Conservation (phyloP, 2,797 vertebrate species). For the Molossus molossus region DNA sequence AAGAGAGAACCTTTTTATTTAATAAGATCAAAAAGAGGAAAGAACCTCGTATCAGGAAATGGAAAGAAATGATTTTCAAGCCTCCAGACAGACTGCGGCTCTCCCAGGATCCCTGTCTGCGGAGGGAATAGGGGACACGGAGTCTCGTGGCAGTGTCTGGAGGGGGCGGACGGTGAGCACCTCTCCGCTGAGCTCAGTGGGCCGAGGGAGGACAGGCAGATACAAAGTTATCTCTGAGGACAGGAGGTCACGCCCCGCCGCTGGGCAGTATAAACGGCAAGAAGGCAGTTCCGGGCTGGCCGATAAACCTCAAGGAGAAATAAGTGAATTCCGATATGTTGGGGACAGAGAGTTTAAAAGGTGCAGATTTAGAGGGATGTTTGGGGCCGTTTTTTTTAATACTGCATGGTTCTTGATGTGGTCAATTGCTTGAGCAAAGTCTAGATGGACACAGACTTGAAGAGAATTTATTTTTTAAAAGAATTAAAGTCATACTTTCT, state of each 20-base stretch:
- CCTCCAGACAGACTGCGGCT: background rate
- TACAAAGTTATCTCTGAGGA: fast-evolving
- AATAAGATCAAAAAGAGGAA: background rate
- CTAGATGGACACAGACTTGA: background rate
- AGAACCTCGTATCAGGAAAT: background rate
- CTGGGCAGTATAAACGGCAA: fast-evolving
- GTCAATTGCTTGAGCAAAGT: background rate
- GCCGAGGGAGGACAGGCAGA: background rate
- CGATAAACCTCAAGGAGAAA: fast-evolving
- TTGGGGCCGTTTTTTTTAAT: too few relatives aligned
- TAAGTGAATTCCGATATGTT: fast-evolving
- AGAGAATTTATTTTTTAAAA: background rate
- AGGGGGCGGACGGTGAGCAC: fast-evolving
- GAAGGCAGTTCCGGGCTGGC: background rate
- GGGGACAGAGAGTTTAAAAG: fast-evolving
- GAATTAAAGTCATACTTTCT: background rate
- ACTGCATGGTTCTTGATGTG: fast-evolving
- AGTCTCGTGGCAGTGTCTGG: background rate
- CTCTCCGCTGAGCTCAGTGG: background rate
- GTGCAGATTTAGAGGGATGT: background rate
- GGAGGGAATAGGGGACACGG: too few relatives aligned
- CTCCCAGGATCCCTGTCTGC: background rate
- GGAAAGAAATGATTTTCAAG: background rate
- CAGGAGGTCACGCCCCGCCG: fast-evolving
- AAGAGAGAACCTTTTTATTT: background rate